Evolutionary conservation across 2,113 vertebrate genomes (phyloP).

Genomic region (Neopipo cinnamomea): DNA sequence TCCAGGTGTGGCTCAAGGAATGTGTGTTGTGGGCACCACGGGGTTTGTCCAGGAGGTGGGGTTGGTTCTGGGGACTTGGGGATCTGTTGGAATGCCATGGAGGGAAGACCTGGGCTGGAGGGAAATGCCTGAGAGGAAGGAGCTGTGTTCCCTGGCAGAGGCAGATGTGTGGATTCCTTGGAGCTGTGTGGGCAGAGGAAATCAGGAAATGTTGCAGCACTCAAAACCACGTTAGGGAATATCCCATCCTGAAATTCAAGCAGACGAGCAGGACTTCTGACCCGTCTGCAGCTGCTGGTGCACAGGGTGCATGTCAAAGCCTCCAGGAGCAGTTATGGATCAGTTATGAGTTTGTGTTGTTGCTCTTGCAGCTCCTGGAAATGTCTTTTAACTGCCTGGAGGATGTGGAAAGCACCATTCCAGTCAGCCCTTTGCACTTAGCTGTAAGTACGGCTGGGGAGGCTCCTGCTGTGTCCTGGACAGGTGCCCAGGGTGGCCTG

Average conservation of each 20-base stretch:
- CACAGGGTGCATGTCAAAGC: neutral
- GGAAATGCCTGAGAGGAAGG: neutral
- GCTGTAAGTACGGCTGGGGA: conserved; percentile 81
- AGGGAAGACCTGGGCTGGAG: neutral
- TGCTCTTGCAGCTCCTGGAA: conserved; percentile 86
- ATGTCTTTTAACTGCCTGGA: conserved; percentile 97
- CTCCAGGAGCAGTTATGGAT: neutral
- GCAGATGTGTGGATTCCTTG: neutral
- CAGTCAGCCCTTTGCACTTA: conserved; percentile 96
- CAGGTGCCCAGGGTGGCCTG: neutral
- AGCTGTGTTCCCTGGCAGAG: neutral
- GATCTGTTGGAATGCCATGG: rapidly evolving
- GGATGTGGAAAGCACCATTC: conserved; percentile 91
- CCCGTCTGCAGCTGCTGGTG: neutral
- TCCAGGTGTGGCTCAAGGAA: neutral
- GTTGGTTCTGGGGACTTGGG: neutral
- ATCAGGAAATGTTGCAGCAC: neutral
- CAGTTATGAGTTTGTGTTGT: neutral
- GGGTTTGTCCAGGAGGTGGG: neutral
- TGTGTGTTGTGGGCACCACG: neutral
- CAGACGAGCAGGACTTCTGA: neutral
- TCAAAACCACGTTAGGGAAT: neutral
- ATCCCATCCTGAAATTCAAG: neutral
- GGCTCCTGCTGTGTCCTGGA: neutral
- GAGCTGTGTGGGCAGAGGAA: neutral